These are phyloP conservation scores for Heterohyrax brucei DNA, from an alignment of 2,797 vertebrate genomes.

Conservation along the genomic window DNA sequence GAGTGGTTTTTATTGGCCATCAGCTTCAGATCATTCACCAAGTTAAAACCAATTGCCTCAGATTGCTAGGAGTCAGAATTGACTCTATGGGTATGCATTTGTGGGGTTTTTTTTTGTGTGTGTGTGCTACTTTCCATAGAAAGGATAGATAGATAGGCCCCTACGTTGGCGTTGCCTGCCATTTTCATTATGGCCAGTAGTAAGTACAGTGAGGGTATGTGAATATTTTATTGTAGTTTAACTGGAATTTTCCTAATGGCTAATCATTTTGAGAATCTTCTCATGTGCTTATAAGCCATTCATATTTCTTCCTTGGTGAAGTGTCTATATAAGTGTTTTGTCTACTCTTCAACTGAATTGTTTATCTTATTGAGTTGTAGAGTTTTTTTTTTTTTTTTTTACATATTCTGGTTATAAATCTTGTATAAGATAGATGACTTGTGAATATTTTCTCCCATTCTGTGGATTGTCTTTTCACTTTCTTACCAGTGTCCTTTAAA, in stretches of 20 bases:
- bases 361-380: slow-evolving; percentile 27
- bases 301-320: slow-evolving; percentile 33
- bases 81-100: no score
- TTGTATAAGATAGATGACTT: background rate
- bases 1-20: no score
- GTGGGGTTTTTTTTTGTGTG: no score
- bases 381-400: background rate
- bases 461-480: background rate
- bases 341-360: background rate
- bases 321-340: background rate
- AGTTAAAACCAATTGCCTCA: no score
- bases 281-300: background rate
- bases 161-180: background rate
- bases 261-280: slow-evolving; percentile 50
- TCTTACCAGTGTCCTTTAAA: background rate
- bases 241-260: background rate
- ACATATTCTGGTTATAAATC: background rate
- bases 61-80: no score
- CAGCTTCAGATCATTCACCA: no score
- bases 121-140: no score
- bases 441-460: slow-evolving; percentile 2
- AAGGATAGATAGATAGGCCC: no score
- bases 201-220: background rate
- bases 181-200: slow-evolving; percentile 33
- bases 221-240: slow-evolving; percentile 59